A percentile compares a stretch with the other conserved stretches of the same genome.
Conservation (phyloP, 2,888 invertebrate species). For the Hirtodrosophila histrioides region DNA sequence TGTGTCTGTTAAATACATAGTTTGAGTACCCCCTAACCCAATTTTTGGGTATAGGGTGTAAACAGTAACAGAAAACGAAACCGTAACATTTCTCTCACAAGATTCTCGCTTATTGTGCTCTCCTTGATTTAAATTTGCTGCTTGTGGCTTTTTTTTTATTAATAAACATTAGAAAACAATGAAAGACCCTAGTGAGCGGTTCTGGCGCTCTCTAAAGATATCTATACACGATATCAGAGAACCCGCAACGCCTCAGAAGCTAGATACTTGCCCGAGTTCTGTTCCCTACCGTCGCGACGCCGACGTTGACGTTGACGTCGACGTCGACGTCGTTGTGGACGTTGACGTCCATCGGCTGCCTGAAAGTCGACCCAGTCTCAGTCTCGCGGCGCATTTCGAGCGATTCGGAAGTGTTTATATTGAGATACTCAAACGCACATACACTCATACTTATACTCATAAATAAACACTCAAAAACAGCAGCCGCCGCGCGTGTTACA, state of each 20-base stretch:
- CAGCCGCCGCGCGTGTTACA: constrained; percentile 61
- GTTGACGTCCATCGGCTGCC: constrained; percentile 33
- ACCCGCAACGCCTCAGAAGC: constrained; percentile 40
- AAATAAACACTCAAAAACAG: constrained; percentile 6
- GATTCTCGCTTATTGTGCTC: background rate
- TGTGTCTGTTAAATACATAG: too few relatives aligned
- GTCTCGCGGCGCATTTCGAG: constrained; percentile 79
- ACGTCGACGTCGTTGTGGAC: constrained; percentile 4
- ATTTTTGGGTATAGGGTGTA: too few relatives aligned
- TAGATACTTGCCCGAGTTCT: constrained; percentile 43
- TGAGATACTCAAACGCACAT: constrained; percentile 28
- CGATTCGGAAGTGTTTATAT: constrained; percentile 76
- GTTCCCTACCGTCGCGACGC: constrained; percentile 1
- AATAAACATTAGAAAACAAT: constrained; percentile 61
- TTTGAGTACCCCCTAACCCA: too few relatives aligned
- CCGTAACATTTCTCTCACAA: constrained; percentile 2
- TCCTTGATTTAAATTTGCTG: constrained; percentile 11
- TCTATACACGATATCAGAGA: constrained; percentile 50
- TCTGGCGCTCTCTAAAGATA: constrained; percentile 33
- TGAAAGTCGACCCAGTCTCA: constrained; percentile 68
- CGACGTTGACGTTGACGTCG: constrained; percentile 27
- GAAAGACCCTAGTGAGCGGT: constrained; percentile 21
- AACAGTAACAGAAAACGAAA: too few relatives aligned
- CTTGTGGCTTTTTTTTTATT: constrained; percentile 21
- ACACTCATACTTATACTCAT: constrained; percentile 1